A percentile compares a stretch with the other conserved stretches of the same genome.
Conservation (phyloP, 2,113 vertebrate species). For the Odontesthes bonariensis region DNA sequence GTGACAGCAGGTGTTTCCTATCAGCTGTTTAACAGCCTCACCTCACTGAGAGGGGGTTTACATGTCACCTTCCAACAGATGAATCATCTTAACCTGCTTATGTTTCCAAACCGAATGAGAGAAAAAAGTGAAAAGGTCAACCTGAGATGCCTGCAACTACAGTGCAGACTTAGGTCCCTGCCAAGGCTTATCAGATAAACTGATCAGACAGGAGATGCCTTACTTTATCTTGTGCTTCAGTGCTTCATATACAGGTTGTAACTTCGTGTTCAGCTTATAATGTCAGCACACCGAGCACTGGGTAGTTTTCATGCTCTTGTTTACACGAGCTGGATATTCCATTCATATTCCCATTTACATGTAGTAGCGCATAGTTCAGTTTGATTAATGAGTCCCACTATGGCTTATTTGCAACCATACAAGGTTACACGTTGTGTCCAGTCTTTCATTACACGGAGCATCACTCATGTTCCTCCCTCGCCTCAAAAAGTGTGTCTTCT, state of each 20-base stretch:
- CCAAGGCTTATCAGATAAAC: background rate
- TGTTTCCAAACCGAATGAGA: background rate
- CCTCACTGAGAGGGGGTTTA: conserved; percentile 26
- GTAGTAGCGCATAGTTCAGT: no score
- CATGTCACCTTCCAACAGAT: background rate
- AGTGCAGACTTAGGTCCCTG: background rate
- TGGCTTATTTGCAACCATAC: no score
- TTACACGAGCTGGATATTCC: no score
- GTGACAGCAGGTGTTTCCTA: conserved; percentile 36
- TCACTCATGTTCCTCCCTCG: no score
- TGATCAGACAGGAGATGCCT: background rate
- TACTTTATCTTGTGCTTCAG: background rate
- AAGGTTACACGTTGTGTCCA: no score
- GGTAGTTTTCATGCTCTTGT: background rate
- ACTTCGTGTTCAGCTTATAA: background rate
- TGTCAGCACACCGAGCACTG: background rate
- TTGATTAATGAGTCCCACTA: no score
- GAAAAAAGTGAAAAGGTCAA: background rate
- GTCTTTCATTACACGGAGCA: no score
- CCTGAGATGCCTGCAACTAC: no score
- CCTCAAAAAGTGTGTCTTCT: no score
- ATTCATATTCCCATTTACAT: no score
- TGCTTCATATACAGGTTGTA: no score
- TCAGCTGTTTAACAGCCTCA: background rate
- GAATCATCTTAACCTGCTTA: background rate